Percentiles rank a stretch among this genome's conserved stretches.
phyloP scores from a whole-genome alignment of 2,797 vertebrate species.

The Phaenicophaeus curvirostris region DNA sequence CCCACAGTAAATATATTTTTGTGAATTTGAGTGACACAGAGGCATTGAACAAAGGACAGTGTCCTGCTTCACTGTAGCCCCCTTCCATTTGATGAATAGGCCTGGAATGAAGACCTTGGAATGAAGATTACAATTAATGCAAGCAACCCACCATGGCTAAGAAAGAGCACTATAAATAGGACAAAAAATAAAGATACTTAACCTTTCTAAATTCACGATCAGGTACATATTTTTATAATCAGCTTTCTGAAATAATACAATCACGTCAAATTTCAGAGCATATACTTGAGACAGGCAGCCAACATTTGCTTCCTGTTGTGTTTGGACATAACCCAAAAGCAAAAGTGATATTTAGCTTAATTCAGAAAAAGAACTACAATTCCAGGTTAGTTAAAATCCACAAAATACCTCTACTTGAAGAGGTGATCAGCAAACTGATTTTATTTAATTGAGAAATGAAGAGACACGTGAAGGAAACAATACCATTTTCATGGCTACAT shows the following conservation, averaged over 20 bases:
- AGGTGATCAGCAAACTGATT: neutral
- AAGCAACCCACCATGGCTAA: neutral
- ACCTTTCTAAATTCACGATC: neutral
- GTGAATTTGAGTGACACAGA: neutral
- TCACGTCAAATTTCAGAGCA: neutral
- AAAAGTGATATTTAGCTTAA: neutral
- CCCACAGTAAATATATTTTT: neutral
- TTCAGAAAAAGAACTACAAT: neutral
- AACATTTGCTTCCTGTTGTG: neutral
- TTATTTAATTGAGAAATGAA: neutral
- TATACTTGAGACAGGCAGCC: neutral
- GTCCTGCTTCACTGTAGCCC: neutral
- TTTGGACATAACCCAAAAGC: neutral
- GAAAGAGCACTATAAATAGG: neutral
- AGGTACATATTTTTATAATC: neutral
- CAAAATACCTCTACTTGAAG: neutral
- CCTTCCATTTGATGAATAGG: neutral
- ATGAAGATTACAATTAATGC: neutral
- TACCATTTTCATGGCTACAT: neutral
- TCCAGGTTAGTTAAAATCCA: neutral
- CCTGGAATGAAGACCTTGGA: neutral
- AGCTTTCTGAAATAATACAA: neutral
- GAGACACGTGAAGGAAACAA: neutral
- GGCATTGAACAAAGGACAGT: neutral
- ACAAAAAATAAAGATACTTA: neutral